Percentiles rank a stretch among this genome's conserved stretches.
Conservation (phyloP, 2,888 invertebrate species). For the Rhamphomyia laevipes region DNA sequence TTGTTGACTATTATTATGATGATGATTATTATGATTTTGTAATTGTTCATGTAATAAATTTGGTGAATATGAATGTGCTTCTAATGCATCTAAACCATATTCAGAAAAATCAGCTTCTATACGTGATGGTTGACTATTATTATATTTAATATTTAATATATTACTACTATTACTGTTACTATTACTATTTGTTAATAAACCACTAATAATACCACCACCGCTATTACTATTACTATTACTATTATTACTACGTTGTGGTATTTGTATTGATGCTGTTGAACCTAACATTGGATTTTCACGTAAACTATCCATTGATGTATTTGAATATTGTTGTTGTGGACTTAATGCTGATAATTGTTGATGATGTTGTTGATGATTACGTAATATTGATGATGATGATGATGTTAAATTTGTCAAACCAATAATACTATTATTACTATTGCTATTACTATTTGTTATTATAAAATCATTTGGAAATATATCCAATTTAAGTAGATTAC, state of each 20-base stretch:
- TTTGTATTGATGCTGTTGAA: slow-evolving; percentile 50
- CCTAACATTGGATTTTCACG: slow-evolving; percentile 24
- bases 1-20: neutral
- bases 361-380: slow-evolving; percentile 11
- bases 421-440: slow-evolving; percentile 8
- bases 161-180: slow-evolving; percentile 18
- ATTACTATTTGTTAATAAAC: slow-evolving; percentile 21
- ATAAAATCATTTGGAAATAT: slow-evolving; percentile 24
- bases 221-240: slow-evolving; percentile 7
- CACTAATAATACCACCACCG: slow-evolving; percentile 21
- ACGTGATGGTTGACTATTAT: slow-evolving; percentile 14
- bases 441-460: slow-evolving; percentile 19
- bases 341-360: slow-evolving; percentile 24
- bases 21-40: slow-evolving; percentile 9
- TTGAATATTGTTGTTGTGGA: slow-evolving; percentile 21
- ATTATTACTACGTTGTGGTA: slow-evolving; percentile 42
- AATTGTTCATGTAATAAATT: slow-evolving; percentile 31
- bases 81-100: slow-evolving; percentile 33
- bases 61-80: slow-evolving; percentile 33
- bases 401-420: neutral
- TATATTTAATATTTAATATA: slow-evolving; percentile 22
- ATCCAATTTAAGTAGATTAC: slow-evolving; percentile 33
- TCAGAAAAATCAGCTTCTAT: slow-evolving; percentile 32
- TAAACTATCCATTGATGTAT: slow-evolving; percentile 16
- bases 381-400: slow-evolving; percentile 16